Evolutionary conservation across 2,113 vertebrate genomes (phyloP), one percentile per base, ranked within the genome.

Genomic region (Saguinus midas): DNA sequence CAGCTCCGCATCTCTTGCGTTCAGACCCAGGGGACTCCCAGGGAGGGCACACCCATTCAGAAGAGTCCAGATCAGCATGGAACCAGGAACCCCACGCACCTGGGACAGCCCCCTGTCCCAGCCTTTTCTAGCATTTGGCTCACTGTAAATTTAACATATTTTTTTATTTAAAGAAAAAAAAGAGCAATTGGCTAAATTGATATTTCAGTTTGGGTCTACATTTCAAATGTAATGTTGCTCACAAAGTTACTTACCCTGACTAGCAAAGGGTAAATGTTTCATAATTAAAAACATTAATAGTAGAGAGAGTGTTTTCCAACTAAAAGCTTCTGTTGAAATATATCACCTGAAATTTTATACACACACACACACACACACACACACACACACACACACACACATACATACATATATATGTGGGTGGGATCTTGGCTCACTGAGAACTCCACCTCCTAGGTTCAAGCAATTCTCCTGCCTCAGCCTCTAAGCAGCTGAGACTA

Each of bases 191-290:
- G 37, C 58, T 87, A 58, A 75, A 83, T 23, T 57, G 68, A 11
- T 50, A 75, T 79, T 94, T 86, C 52, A 78, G 2, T 83, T 91
- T 29, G 20, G 35, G 43, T 66, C 61, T 57, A 48, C 66, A 92
- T 45, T 86, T 93, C 37, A 94, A 86, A 85, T 86, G 92, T 12
- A 83, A 80, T 0, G 37, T 68, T 55, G 86, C 29, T n/a, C 37
- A 68, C 50, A 70, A 76, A 80, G 64, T 68, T 20, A 70, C 52
- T 70, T 68, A 70, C 7, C 17, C 88, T 70, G 10, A 88, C 25
- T 83, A 89, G 86, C 72, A 79, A 94, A 84, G 50, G 35, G 2
- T 37, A 68, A 87, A 73, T 14, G 16, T 66, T 87, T 91, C 64
- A 57, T 20, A 94, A 80, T 76, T 82, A 52, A 79, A 76, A 94